Percentiles rank a stretch among this genome's conserved stretches.
These are phyloP conservation scores for Nestor notabilis DNA, from an alignment of 2,113 vertebrate genomes.

Conservation along the genomic window DNA sequence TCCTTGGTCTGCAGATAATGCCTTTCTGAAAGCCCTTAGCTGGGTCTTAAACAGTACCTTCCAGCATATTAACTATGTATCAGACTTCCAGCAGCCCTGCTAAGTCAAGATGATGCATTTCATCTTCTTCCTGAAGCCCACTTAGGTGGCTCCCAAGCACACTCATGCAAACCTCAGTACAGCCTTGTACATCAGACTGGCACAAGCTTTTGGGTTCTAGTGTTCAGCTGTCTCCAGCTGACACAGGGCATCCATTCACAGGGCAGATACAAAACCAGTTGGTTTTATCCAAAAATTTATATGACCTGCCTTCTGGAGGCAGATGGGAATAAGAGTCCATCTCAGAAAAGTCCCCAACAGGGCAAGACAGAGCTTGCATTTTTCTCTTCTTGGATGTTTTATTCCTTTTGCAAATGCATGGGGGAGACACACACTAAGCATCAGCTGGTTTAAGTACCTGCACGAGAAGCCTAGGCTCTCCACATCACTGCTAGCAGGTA, in stretches of 20 bases:
- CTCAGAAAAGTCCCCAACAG: not conserved
- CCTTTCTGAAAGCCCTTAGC: not conserved
- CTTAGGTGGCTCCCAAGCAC: not conserved
- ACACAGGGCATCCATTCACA: not conserved
- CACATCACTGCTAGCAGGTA: not conserved
- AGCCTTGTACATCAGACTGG: too few relatives aligned
- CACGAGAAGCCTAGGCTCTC: not conserved
- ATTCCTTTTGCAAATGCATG: not conserved
- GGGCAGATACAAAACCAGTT: not conserved
- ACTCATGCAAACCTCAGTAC: fast-evolving
- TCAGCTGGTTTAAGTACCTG: not conserved
- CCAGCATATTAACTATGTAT: not conserved
- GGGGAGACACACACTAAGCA: not conserved
- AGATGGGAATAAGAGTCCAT: not conserved
- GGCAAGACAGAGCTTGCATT: not conserved
- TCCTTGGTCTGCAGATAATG: not conserved
- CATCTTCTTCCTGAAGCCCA: not conserved
- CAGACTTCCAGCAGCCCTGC: not conserved
- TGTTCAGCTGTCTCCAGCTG: not conserved
- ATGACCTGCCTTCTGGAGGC: not conserved
- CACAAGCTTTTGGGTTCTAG: not conserved
- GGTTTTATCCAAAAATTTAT: not conserved
- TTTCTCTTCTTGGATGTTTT: not conserved
- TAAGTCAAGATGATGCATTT: not conserved
- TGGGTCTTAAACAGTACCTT: not conserved